These are phyloP conservation scores for Crotalus tigris DNA, from an alignment of 2,113 vertebrate species.

Conservation along the genomic window DNA sequence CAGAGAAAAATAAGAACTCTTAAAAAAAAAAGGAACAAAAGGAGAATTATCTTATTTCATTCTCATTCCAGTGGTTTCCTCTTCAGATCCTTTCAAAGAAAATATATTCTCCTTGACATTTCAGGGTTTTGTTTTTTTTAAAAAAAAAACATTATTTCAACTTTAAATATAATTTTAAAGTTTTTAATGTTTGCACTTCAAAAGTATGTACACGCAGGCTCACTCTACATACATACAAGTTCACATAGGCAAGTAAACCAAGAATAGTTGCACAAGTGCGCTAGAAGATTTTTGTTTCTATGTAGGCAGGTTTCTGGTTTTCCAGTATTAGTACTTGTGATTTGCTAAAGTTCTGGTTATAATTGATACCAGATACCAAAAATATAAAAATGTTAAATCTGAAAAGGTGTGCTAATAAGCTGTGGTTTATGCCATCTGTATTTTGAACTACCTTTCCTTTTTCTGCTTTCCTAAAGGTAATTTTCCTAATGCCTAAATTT, in stretches of 20 bases:
- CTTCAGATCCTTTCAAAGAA: slow-evolving; percentile 58
- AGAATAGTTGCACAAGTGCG: not conserved
- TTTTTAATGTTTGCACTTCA: slow-evolving; percentile 22
- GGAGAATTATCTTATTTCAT: slow-evolving; percentile 74
- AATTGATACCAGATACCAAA: not conserved
- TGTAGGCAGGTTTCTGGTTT: not conserved
- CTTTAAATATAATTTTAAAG: slow-evolving; percentile 36
- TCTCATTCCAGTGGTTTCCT: slow-evolving; percentile 59
- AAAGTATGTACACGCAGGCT: slow-evolving; percentile 25
- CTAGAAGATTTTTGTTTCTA: not conserved
- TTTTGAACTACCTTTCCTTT: not conserved
- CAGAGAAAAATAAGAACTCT: slow-evolving; percentile 62
- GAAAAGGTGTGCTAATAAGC: not conserved
- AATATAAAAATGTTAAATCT: not conserved
- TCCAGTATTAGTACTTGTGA: not conserved
- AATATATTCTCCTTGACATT: slow-evolving; percentile 48
- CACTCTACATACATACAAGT: slow-evolving; percentile 47
- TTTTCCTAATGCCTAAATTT: not conserved
- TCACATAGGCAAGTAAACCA: not conserved
- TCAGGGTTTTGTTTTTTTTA: slow-evolving; percentile 28
- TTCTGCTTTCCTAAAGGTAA: not conserved
- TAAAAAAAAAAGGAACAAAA: slow-evolving; percentile 74
- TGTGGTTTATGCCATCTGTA: not conserved
- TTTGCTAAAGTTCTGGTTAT: not conserved
- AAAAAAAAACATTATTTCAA: slow-evolving; percentile 29